Evolutionary conservation across 2,888 invertebrate genomes (phyloP).

Genomic region (Melinaea menophilus): DNA sequence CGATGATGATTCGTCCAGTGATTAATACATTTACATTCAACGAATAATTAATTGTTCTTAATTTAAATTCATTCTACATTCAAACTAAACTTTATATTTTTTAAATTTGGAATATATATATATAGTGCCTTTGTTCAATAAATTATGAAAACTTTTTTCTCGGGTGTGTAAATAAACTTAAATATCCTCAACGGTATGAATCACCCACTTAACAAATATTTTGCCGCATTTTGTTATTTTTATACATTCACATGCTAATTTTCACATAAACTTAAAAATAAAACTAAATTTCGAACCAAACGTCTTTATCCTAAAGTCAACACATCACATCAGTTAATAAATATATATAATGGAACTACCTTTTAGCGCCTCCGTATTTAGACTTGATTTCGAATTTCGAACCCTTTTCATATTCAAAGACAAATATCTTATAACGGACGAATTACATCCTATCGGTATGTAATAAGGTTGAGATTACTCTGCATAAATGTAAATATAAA

Average conservation of each 20-base stretch:
- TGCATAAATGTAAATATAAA: slow-evolving; percentile 10
- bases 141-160: too few relatives aligned
- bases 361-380: slow-evolving; percentile 71
- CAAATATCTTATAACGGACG: slow-evolving; percentile 12
- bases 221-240: slow-evolving; percentile 17
- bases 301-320: slow-evolving; percentile 55
- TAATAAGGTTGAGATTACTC: slow-evolving; percentile 34
- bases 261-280: slow-evolving; percentile 46
- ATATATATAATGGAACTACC: slow-evolving; percentile 54
- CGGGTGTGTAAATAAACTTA: neutral
- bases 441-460: slow-evolving; percentile 18
- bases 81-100: too few relatives aligned
- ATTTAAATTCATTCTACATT: too few relatives aligned
- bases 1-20: slow-evolving; percentile 50
- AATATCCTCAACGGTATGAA: slow-evolving; percentile 17
- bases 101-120: too few relatives aligned
- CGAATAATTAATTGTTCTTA: slow-evolving; percentile 17
- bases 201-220: slow-evolving; percentile 23
- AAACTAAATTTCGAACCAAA: slow-evolving; percentile 35
- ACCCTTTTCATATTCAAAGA: slow-evolving; percentile 41
- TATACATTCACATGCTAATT: slow-evolving; percentile 43
- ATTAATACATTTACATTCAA: slow-evolving; percentile 38
- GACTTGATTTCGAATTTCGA: slow-evolving; percentile 44
- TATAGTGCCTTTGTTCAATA: too few relatives aligned
- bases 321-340: slow-evolving; percentile 39